A percentile compares a stretch with the other conserved stretches of the same genome.
Evolutionary conservation across 2,797 vertebrate genomes (phyloP).

Genomic region (Typhlichthys subterraneus): DNA sequence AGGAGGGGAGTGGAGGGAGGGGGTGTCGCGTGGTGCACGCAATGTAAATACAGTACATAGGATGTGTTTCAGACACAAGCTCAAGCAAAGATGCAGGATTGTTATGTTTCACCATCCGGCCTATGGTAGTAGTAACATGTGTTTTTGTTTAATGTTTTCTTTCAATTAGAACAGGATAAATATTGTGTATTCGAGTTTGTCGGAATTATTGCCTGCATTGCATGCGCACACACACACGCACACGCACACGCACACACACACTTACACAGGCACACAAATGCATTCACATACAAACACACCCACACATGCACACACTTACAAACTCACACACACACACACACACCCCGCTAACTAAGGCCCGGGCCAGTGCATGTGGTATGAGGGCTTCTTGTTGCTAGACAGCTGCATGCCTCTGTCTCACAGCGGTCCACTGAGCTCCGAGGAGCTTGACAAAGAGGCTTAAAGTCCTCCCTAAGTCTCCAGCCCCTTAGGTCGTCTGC

Average conservation of each 20-base stretch:
- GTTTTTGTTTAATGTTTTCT: background rate
- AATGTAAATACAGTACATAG: no score
- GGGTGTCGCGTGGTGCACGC: no score
- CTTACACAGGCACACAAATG: slow-evolving; percentile 6
- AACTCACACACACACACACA: slow-evolving; percentile 35
- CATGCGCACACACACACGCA: slow-evolving; percentile 30
- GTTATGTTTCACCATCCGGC: no score
- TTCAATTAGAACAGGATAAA: background rate
- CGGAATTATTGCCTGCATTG: background rate
- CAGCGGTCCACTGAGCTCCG: slow-evolving; percentile 74
- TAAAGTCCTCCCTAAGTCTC: slow-evolving; percentile 78
- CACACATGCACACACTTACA: slow-evolving; percentile 2
- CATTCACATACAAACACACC: slow-evolving; percentile 13
- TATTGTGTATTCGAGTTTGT: background rate
- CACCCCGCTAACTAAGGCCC: slow-evolving; percentile 46
- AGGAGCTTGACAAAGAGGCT: slow-evolving; percentile 78
- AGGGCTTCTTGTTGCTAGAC: slow-evolving; percentile 81
- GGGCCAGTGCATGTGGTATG: slow-evolving; percentile 73
- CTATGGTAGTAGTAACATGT: no score
- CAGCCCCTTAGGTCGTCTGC: slow-evolving; percentile 70
- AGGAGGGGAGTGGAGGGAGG: no score
- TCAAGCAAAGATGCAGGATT: no score
- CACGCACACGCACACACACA: slow-evolving; percentile 49
- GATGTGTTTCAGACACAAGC: no score
- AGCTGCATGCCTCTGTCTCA: slow-evolving; percentile 78